These are phyloP conservation scores for Rhyacophila evoluta DNA, from an alignment of 2,888 invertebrate species.

Conservation along the genomic window DNA sequence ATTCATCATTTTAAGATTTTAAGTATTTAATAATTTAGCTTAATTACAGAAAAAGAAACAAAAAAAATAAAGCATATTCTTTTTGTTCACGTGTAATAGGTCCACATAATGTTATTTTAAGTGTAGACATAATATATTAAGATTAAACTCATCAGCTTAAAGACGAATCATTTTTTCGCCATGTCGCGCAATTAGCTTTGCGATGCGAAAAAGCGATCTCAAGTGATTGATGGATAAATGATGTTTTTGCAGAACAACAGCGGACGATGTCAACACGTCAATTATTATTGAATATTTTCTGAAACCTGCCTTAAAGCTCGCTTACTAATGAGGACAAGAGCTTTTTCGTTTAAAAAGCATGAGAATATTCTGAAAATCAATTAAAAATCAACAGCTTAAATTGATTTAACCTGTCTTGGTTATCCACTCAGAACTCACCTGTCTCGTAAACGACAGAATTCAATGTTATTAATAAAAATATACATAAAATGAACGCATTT, in stretches of 20 bases:
- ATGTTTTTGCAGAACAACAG: slow-evolving; percentile 11
- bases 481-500: too few relatives aligned
- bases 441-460: not conserved
- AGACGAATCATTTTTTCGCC: not conserved
- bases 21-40: too few relatives aligned
- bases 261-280: slow-evolving; percentile 23
- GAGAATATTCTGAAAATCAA: slow-evolving; percentile 14
- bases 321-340: slow-evolving; percentile 20
- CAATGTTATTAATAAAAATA: too few relatives aligned
- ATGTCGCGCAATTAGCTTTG: not conserved
- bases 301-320: slow-evolving; percentile 25
- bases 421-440: not conserved
- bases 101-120: not conserved
- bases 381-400: not conserved
- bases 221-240: slow-evolving; percentile 22
- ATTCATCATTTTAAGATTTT: too few relatives aligned
- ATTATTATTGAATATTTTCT: slow-evolving; percentile 26
- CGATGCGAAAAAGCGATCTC: slow-evolving; percentile 6
- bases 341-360: slow-evolving; percentile 21
- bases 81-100: too few relatives aligned
- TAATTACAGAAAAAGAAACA: too few relatives aligned
- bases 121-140: not conserved
- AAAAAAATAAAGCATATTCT: too few relatives aligned
- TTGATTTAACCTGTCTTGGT: not conserved
- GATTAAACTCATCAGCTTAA: not conserved